These are phyloP conservation scores for Drosophila recens DNA, from an alignment of 2,888 invertebrate species.

Conservation along the genomic window DNA sequence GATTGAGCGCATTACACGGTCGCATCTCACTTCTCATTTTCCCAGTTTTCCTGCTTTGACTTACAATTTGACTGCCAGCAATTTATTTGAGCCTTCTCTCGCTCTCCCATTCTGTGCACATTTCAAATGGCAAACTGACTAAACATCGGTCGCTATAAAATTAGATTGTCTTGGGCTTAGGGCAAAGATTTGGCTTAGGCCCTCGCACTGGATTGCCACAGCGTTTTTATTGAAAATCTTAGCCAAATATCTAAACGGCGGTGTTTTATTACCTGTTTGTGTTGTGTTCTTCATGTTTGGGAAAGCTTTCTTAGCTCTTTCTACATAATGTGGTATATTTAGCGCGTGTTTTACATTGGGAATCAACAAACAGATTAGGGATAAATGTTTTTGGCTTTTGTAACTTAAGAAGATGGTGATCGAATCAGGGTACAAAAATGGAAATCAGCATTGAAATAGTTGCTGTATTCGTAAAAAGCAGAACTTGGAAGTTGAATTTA, in stretches of 20 bases:
- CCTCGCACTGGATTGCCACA: slow-evolving; percentile 45
- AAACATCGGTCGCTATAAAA: slow-evolving; percentile 67
- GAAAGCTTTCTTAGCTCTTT: slow-evolving; percentile 7
- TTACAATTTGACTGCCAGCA: slow-evolving; percentile 74
- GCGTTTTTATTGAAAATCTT: slow-evolving; percentile 78
- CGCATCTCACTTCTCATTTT: not conserved
- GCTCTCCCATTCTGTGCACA: not conserved
- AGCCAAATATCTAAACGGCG: slow-evolving; percentile 77
- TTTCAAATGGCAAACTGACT: slow-evolving; percentile 29
- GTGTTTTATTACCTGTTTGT: slow-evolving; percentile 76
- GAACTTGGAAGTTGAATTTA: not conserved
- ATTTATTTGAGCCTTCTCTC: slow-evolving; percentile 64
- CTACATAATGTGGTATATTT: slow-evolving; percentile 52
- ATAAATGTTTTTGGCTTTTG: slow-evolving; percentile 18
- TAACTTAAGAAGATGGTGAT: not conserved
- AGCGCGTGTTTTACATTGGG: slow-evolving; percentile 67
- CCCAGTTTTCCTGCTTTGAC: slow-evolving; percentile 24
- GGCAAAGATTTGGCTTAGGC: slow-evolving; percentile 54
- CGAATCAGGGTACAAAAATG: not conserved
- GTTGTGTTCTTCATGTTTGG: slow-evolving; percentile 18
- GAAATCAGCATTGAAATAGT: not conserved
- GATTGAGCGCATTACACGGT: slow-evolving; percentile 80
- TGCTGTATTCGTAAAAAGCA: not conserved
- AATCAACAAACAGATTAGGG: slow-evolving; percentile 30
- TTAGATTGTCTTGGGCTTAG: slow-evolving; percentile 79